phyloP scores from a whole-genome alignment of 2,113 vertebrate genomes.

The Verasper variegatus region DNA sequence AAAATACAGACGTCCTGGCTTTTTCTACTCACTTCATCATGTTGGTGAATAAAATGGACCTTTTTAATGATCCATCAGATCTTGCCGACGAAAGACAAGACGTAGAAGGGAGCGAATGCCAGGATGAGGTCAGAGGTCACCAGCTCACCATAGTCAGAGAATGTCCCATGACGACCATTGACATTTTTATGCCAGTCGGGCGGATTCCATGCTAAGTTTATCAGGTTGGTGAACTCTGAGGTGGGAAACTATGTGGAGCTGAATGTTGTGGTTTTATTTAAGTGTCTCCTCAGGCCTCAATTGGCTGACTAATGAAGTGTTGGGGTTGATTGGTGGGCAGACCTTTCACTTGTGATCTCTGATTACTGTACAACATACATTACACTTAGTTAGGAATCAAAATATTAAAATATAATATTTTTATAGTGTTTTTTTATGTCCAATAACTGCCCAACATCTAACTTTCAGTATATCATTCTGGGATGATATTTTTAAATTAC shows the following conservation, averaged over 20 bases:
- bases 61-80: neutral
- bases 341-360: no score
- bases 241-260: constrained; percentile 51
- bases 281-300: neutral
- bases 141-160: constrained; percentile 31
- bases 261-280: constrained; percentile 30
- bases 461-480: no score
- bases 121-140: constrained; percentile 44
- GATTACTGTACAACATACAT: no score
- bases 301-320: neutral
- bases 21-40: no score
- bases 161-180: constrained; percentile 43
- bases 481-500: no score
- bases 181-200: constrained; percentile 46
- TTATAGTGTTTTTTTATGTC: no score
- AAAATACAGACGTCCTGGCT: no score
- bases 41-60: no score
- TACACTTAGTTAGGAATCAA: no score
- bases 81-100: neutral
- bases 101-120: constrained; percentile 13
- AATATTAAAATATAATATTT: no score
- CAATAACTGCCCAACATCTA: no score
- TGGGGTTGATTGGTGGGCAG: no score
- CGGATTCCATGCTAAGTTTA: constrained; percentile 56
- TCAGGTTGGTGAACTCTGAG: constrained; percentile 33